These are phyloP conservation scores for Heliocidaris tuberculata DNA, from an alignment of 35 echinoderm and acorn worm genomes.

Conservation along the genomic window DNA sequence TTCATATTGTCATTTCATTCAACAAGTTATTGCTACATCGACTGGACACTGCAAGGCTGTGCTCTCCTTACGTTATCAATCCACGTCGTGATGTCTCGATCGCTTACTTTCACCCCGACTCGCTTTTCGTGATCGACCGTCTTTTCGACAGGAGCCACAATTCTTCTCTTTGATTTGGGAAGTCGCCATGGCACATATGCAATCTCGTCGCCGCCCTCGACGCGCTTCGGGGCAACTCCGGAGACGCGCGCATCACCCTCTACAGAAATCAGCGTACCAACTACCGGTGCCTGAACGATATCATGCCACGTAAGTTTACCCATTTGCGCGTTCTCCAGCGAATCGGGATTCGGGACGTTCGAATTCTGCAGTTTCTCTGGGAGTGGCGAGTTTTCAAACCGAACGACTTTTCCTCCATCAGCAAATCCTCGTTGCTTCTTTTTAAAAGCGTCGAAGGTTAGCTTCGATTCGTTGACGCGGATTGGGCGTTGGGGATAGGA, in stretches of 20 bases:
- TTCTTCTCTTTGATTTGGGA: background rate
- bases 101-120: background rate
- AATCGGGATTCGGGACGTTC: background rate
- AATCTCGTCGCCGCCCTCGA: background rate
- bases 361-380: background rate
- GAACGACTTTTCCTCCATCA: background rate
- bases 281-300: slow-evolving; percentile 7
- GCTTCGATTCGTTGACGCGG: background rate
- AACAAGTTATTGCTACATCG: background rate
- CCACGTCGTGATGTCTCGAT: slow-evolving; percentile 11
- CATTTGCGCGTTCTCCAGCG: background rate
- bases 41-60: background rate
- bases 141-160: background rate
- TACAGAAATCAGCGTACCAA: background rate
- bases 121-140: background rate
- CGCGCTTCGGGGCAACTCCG: background rate
- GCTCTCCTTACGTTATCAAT: slow-evolving; percentile 28
- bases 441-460: background rate
- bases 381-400: slow-evolving; percentile 13
- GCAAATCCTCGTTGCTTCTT: background rate
- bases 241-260: background rate
- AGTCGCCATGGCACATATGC: background rate
- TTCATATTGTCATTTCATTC: too few species aligned
- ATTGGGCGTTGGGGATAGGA: background rate
- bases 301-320: slow-evolving; percentile 30